Evolutionary conservation across 2,797 vertebrate genomes (phyloP), one percentile per base, ranked within the genome.

Genomic region (Onychomys arenicola): DNA sequence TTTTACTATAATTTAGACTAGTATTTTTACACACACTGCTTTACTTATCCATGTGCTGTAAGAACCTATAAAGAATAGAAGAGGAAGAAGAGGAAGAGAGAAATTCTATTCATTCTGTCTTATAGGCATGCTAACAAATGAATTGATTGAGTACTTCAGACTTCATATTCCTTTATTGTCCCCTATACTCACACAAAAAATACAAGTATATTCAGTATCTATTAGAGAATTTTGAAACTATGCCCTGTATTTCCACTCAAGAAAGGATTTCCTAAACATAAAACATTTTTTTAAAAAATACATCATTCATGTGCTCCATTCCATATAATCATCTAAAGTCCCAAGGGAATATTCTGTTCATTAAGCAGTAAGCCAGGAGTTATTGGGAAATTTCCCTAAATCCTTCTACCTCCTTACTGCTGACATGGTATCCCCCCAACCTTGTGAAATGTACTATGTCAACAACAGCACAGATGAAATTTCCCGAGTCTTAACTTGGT

Each of bases 321-420:
- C 49, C 29, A 52, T 43, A 90, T 7, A 34, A 69, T 8, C 43
- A 81, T 55, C 87, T 76, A 89, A 80, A 90, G 37, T 81, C 59
- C 37, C 57, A 77, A 73, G 81, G 25, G 21, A 93, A 87, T 89
- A 2, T 55, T 92, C n/a, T 89, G 16, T 91, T 96, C 40, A 95
- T 96, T 93, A 96, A 94, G 46, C 32, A 75, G 34, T 87, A 93
- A 95, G 61, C 52, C 92, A 89, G 65, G 46, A 13, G 59, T 77
- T 89, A 87, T 76, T 84, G 92, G 57, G 75, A 95, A 91, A 94
- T 87, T 91, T 94, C 49, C 85, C 67, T 91, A 94, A 96, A 63
- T 65, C 93, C 71, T 94, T 94, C 88, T 80, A 71, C 43, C 77
- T 91, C 63, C n/a, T 91, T 89, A 91, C 7, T 83, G 32, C 23